phyloP scores from a whole-genome alignment of 2,797 vertebrate genomes.

The Tolypeutes matacus region DNA sequence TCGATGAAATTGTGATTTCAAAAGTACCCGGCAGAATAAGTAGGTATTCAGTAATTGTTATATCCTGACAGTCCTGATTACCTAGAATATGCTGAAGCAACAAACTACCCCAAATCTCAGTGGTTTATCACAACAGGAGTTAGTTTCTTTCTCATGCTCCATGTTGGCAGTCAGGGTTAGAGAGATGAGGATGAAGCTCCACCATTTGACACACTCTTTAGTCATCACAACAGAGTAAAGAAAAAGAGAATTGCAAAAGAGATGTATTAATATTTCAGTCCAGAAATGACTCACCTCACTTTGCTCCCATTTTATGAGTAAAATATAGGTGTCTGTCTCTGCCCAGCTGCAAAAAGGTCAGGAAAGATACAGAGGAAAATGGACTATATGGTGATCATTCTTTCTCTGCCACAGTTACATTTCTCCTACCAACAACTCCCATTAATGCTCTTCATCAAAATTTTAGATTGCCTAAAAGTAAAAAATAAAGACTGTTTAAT shows the following conservation, averaged over 20 bases:
- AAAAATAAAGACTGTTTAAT: background rate
- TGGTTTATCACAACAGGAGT: too few relatives aligned
- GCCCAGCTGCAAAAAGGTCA: background rate
- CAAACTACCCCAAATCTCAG: background rate
- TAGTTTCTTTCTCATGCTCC: background rate
- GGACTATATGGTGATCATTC: background rate
- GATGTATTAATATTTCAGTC: background rate
- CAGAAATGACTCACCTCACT: background rate
- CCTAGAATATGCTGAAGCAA: background rate
- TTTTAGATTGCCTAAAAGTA: background rate
- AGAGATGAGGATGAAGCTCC: too few relatives aligned
- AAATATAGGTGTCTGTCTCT: background rate
- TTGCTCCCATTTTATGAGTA: background rate
- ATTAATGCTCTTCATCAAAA: background rate
- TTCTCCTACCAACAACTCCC: background rate
- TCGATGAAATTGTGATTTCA: background rate
- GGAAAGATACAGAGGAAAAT: fast-evolving
- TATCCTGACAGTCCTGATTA: background rate
- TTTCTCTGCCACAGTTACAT: fast-evolving
- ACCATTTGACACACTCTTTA: background rate
- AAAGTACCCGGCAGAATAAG: background rate
- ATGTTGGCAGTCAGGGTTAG: background rate
- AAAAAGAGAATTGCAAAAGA: background rate
- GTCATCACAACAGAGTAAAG: background rate
- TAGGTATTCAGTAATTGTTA: fast-evolving